phyloP scores from a whole-genome alignment of 2,888 invertebrate species.

The Caenorhabditis drosophilae region DNA sequence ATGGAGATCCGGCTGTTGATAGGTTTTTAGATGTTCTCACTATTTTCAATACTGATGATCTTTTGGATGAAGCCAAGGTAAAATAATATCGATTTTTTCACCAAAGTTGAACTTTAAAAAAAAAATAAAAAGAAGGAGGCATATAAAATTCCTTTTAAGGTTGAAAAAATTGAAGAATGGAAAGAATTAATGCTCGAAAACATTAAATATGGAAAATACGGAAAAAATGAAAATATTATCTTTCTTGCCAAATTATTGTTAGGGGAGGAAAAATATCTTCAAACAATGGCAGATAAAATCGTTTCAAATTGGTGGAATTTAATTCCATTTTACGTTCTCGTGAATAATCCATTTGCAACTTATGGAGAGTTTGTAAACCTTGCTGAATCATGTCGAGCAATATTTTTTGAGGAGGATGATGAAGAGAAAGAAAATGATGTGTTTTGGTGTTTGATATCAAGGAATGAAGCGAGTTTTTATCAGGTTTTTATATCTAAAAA shows the following conservation, averaged over 20 bases:
- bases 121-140: background rate
- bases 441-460: slow-evolving; percentile 28
- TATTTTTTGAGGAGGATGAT: slow-evolving; percentile 13
- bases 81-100: background rate
- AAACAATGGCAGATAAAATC: slow-evolving; percentile 17
- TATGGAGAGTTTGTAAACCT: slow-evolving; percentile 25
- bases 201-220: slow-evolving; percentile 18
- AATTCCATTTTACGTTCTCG: slow-evolving; percentile 42
- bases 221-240: slow-evolving; percentile 27
- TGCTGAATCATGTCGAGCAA: slow-evolving; percentile 19
- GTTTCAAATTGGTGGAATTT: slow-evolving; percentile 43
- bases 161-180: slow-evolving; percentile 33
- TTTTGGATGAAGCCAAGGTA: slow-evolving; percentile 31
- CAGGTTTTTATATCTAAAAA: too few relatives aligned
- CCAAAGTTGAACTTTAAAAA: background rate
- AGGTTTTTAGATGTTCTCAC: slow-evolving; percentile 29
- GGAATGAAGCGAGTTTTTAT: slow-evolving; percentile 25
- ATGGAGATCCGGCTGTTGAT: slow-evolving; percentile 11
- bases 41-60: slow-evolving; percentile 22
- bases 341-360: slow-evolving; percentile 30
- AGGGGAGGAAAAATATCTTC: slow-evolving; percentile 35
- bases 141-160: too few relatives aligned
- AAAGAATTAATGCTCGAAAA: slow-evolving; percentile 25
- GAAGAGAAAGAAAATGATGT: slow-evolving; percentile 15
- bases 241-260: slow-evolving; percentile 29